phyloP scores from a whole-genome alignment of 2,113 vertebrate genomes.

The Catharus fuscescens region DNA sequence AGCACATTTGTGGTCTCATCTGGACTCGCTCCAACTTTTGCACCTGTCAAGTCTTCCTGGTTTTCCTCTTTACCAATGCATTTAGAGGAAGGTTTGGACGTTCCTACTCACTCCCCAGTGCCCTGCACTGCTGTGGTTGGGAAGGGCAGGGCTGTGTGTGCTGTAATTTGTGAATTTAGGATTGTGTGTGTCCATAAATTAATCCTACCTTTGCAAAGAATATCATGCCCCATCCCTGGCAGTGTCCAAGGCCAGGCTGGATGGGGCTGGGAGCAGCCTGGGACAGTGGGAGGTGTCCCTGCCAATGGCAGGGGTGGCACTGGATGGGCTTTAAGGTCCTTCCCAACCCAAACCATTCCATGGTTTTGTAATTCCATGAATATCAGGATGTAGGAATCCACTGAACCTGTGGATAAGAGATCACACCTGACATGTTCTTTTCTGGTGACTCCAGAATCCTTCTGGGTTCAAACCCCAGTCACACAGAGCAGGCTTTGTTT shows the following conservation, averaged over 20 bases:
- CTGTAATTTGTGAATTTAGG: background rate
- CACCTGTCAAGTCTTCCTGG: background rate
- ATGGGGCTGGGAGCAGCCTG: rapidly evolving
- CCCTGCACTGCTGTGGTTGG: background rate
- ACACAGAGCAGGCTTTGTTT: rapidly evolving
- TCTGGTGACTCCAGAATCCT: background rate
- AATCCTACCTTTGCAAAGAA: background rate
- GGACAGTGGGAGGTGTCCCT: background rate
- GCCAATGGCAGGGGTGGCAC: background rate
- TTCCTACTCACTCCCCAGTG: background rate
- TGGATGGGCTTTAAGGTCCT: rapidly evolving
- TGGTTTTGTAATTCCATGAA: background rate
- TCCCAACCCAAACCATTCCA: background rate
- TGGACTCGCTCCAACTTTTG: background rate
- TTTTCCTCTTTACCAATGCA: background rate
- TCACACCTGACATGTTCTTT: background rate
- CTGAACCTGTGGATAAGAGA: rapidly evolving
- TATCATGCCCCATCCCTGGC: rapidly evolving
- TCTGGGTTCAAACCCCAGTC: background rate
- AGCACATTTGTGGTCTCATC: background rate
- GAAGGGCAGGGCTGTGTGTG: background rate
- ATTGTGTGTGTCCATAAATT: background rate
- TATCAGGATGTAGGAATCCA: background rate
- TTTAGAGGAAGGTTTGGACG: background rate
- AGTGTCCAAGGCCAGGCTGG: background rate